phyloP scores from a whole-genome alignment of 37 sponge, comb jelly and placozoan species.

The Beroe forskalii region DNA sequence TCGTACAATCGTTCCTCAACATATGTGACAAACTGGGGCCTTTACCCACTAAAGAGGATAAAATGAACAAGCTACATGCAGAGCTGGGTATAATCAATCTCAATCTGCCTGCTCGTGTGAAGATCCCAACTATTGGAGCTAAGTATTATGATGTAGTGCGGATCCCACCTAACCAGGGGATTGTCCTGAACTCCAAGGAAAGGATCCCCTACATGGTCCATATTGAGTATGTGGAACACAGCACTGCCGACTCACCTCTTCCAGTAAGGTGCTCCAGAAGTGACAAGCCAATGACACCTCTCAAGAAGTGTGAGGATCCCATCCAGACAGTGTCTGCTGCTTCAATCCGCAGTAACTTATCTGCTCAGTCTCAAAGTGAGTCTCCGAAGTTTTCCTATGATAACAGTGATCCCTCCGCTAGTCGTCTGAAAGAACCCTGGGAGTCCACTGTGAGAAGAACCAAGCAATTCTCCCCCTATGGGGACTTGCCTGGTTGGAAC shows the following conservation, averaged over 20 bases:
- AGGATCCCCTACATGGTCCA: slow-evolving; percentile 88
- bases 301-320: background rate
- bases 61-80: slow-evolving; percentile 76
- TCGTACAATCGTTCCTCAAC: background rate
- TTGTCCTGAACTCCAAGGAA: slow-evolving; percentile 89
- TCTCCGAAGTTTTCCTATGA: slow-evolving; percentile 1
- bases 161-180: slow-evolving; percentile 82
- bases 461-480: slow-evolving; percentile 81
- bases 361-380: background rate
- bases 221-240: slow-evolving; percentile 78
- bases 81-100: slow-evolving; percentile 91
- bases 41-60: background rate
- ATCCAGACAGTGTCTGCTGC: slow-evolving; percentile 3
- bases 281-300: background rate
- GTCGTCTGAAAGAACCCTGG: slow-evolving; percentile 91
- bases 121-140: slow-evolving; percentile 71
- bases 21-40: slow-evolving; percentile 28
- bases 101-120: slow-evolving; percentile 89
- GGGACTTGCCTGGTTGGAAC: slow-evolving; percentile 89
- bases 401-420: slow-evolving; percentile 67
- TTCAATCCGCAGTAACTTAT: background rate
- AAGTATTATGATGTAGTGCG: slow-evolving; percentile 79
- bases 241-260: background rate
- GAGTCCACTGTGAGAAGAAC: slow-evolving; percentile 79
- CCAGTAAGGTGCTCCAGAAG: background rate